Evolutionary conservation across 37 sponge, comb jelly and placozoan genomes (phyloP), one percentile per base, ranked within the genome.

Genomic region (Amphimedon queenslandica): DNA sequence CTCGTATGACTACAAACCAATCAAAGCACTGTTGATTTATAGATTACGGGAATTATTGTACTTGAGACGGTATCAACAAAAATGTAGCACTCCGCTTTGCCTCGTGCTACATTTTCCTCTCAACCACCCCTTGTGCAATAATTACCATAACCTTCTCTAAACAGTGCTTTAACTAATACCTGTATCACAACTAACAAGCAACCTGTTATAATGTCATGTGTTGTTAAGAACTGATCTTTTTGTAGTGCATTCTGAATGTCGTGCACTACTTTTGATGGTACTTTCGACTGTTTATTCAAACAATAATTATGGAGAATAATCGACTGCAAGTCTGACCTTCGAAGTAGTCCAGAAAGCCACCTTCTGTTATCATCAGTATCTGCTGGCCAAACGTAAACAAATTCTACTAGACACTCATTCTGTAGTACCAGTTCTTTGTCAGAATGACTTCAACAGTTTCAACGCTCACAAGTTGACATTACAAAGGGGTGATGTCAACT

Each of bases 311-410:
- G 80, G 18, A 79, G 65, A 35, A 70, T 79, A 43, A 13, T 38
- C 13, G 42, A 6, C 10, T 21, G 13, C 23, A 69, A 38, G 55
- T 69, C 64, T 30, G 70, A 64, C n/a, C 36, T 70, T 38, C 80
- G 42, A 55, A 21, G 5, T 18, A 79, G 31, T 28, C 80, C 80
- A 38, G 71, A 40, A 13, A 79, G 61, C 80, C 80, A 79, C 31
- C 80, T 37, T 1, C 80, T 23, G 23, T 70, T 79, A 60, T 79
- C 80, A 33, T 41, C 35, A 23, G 37, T n/a, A 30, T 79, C 43
- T 6, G 2, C 71, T 27, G 80, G 80, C 80, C 80, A 79, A 2
- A 79, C 71, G 61, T 79, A 79, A n/a, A 69, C 72, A 57, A 79
- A 79, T 27, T 79, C 80, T n/a, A 79, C 71, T 27, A 30, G 55